Conservation (phyloP, 2,888 invertebrate genomes). For the Monochamus alternatus region DNA sequence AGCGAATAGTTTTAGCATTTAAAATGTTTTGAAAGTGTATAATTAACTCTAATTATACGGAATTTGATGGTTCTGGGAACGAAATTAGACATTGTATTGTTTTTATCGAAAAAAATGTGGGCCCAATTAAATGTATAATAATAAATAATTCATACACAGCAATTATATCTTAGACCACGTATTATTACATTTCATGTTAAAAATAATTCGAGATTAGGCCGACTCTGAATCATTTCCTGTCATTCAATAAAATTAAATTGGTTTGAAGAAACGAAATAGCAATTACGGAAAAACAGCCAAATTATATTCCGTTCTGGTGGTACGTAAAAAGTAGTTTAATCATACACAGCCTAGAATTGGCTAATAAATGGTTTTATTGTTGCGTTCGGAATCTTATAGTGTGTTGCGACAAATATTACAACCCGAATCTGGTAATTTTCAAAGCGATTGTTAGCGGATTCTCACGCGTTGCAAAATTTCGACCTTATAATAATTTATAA, state of each 20-base stretch:
- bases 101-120: slow-evolving; percentile 34
- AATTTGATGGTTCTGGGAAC: neutral
- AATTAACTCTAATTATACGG: slow-evolving; percentile 19
- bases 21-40: slow-evolving; percentile 1
- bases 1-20: neutral
- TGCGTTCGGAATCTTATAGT: slow-evolving; percentile 23
- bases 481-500: slow-evolving; percentile 37
- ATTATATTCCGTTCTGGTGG: slow-evolving; percentile 23
- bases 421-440: slow-evolving; percentile 24
- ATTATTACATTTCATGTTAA: slow-evolving; percentile 37
- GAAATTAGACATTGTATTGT: slow-evolving; percentile 20
- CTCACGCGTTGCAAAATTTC: slow-evolving; percentile 34
- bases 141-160: slow-evolving; percentile 44
- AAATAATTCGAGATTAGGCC: slow-evolving; percentile 34
- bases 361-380: slow-evolving; percentile 32
- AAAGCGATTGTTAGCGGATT: slow-evolving; percentile 31
- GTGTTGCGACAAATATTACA: slow-evolving; percentile 35
- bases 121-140: slow-evolving; percentile 37
- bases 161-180: slow-evolving; percentile 39
- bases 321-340: slow-evolving; percentile 28
- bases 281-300: slow-evolving; percentile 36
- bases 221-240: slow-evolving; percentile 37
- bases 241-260: slow-evolving; percentile 37
- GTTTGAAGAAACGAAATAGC: slow-evolving; percentile 26
- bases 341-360: slow-evolving; percentile 19